Base-by-base conservation (phyloP, 1,140 invertebrate species). In the Bombus balteatus region DNA sequence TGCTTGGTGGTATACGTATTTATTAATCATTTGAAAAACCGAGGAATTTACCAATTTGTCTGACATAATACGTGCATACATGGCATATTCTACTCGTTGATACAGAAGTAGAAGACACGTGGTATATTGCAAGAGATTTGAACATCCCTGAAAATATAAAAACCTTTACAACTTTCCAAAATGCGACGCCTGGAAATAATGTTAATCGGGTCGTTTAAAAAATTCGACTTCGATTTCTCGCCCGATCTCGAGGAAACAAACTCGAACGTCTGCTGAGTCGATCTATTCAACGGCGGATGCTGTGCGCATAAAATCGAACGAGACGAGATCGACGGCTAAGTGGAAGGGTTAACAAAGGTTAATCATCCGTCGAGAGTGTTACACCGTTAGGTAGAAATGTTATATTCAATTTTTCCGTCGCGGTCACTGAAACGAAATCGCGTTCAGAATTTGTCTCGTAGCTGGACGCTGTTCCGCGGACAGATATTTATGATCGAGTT, bases 401-500 rank as follows among this genome's bases (percentile, higher is more conserved):
- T 53, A 53, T 53, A 43, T 32, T 15, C 39, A 8, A 62, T 66
- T 79, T 41, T 79, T 34, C 41, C 18, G 18, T 9, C 25, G 28
- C 28, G 39, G 15, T 28, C 28, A 25, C 43, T 37, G 37, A 65
- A 41, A 65, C 15, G 57, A 78, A 65, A 65, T 66, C 59, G 4
- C 18, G 59, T 65, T 78, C 9, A 66, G 39, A 78, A 66, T 78
- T 78, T 78, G 76, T 78, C 76, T 43, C 39, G 39, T 65, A 13
- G n/a, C n/a, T 13, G 28, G 62, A 53, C 47, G 47, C 47, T 53
- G 47, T 53, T 53, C 5, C 47, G 0, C 6, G 47, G 47, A 53
- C 47, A 53, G 25, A 34, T 80, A 80, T 65, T 73, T 62, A 59
- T 25, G 37, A 39, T 10, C 47, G 18, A 18, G 47, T 53, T 53